These are phyloP conservation scores for Scophthalmus maximus DNA, from an alignment of 2,113 vertebrate genomes.

Conservation along the genomic window DNA sequence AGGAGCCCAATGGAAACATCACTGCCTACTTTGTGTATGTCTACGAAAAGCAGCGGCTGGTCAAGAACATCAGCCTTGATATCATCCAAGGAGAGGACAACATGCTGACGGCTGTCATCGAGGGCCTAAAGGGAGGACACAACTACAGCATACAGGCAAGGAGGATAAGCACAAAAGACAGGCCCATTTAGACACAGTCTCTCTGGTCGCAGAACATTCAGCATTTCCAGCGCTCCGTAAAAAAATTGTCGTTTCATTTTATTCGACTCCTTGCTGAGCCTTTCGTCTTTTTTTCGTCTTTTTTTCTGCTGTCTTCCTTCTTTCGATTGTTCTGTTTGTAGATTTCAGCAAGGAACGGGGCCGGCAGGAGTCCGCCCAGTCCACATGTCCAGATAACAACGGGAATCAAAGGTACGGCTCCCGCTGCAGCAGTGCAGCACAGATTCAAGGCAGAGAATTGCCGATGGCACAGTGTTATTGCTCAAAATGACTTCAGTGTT, in stretches of 20 bases:
- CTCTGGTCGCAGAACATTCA: too few species aligned
- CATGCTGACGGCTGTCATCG: slow-evolving; percentile 87
- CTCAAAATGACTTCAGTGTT: not conserved
- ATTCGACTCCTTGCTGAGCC: not conserved
- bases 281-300: not conserved
- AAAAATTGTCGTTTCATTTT: too few species aligned
- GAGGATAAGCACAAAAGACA: slow-evolving; percentile 1
- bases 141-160: slow-evolving; percentile 93
- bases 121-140: slow-evolving; percentile 93
- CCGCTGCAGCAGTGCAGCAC: slow-evolving; percentile 31
- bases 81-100: slow-evolving; percentile 84
- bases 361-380: slow-evolving; percentile 92
- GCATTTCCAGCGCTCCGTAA: too few species aligned
- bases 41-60: slow-evolving; percentile 85
- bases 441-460: slow-evolving; percentile 17
- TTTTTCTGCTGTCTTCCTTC: slow-evolving; percentile 9
- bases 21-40: slow-evolving; percentile 89
- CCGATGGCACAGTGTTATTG: not conserved
- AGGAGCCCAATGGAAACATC: slow-evolving; percentile 92
- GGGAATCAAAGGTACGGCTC: slow-evolving; percentile 90
- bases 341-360: slow-evolving; percentile 94
- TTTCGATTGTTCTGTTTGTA: slow-evolving; percentile 59
- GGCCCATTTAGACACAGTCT: not conserved
- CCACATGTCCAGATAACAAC: slow-evolving; percentile 91
- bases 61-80: slow-evolving; percentile 84